phyloP scores from a whole-genome alignment of 2,797 vertebrate genomes.

The Simalia tracyae region DNA sequence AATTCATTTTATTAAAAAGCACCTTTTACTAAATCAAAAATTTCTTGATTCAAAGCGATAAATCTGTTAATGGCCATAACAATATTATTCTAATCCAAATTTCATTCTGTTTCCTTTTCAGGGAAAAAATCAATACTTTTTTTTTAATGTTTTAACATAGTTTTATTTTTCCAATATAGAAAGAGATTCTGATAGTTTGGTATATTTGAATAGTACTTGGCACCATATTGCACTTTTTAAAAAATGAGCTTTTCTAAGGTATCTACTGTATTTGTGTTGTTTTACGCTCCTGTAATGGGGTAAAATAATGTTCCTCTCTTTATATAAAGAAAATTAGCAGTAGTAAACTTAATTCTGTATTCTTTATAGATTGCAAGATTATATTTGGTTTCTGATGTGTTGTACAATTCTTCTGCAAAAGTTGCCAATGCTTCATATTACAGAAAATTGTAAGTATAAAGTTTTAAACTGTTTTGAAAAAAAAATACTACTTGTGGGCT shows the following conservation, averaged over 20 bases:
- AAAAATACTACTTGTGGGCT: not conserved
- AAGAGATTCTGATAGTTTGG: not conserved
- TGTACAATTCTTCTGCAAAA: constrained; percentile 99
- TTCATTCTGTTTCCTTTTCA: not conserved
- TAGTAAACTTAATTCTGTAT: not conserved
- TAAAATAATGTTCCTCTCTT: not conserved
- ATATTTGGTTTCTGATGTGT: constrained; percentile 96
- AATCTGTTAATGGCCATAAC: not conserved
- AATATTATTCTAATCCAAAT: not conserved
- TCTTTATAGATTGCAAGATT: constrained; percentile 90
- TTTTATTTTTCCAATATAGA: not conserved
- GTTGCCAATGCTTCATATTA: constrained; percentile 98
- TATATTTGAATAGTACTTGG: not conserved
- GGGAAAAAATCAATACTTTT: not conserved
- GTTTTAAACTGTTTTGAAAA: constrained; percentile 41
- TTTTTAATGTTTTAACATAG: not conserved
- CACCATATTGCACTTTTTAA: not conserved
- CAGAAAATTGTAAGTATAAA: constrained; percentile 95
- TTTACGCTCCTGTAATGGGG: not conserved
- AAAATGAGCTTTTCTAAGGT: not conserved
- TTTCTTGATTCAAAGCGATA: not conserved
- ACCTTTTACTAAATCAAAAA: not conserved
- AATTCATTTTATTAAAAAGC: not conserved
- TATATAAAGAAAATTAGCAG: not conserved
- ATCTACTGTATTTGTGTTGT: not conserved